phyloP scores from a whole-genome alignment of 2,113 vertebrate genomes.

The Chaetura pelagica region DNA sequence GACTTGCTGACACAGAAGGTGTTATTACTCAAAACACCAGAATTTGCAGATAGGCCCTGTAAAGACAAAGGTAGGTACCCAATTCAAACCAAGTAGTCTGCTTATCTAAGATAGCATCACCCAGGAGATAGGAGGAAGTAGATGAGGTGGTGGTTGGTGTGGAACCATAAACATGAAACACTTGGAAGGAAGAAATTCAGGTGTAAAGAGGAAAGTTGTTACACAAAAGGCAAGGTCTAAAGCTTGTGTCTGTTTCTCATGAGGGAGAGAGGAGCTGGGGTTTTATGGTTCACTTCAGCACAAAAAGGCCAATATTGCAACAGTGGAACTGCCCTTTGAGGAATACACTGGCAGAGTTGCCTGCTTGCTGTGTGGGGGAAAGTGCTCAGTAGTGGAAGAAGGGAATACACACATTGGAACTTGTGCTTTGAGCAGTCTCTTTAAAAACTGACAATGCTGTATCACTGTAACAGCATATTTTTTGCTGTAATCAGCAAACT shows the following conservation, averaged over 20 bases:
- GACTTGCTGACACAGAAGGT: background rate
- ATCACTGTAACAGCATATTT: background rate
- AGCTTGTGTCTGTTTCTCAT: background rate
- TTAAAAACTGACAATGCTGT: background rate
- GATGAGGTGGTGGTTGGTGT: background rate
- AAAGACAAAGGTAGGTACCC: background rate
- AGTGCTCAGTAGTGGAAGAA: background rate
- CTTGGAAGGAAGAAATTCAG: background rate
- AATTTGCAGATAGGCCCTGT: background rate
- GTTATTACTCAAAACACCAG: background rate
- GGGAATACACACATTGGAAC: fast-evolving
- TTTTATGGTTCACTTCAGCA: background rate
- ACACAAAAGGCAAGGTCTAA: background rate
- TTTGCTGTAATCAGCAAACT: background rate
- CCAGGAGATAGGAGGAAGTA: background rate
- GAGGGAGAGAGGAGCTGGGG: background rate
- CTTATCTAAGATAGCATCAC: background rate
- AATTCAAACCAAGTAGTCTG: background rate
- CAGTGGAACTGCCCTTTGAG: background rate
- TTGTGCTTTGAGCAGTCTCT: background rate
- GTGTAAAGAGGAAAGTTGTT: background rate
- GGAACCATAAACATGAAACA: background rate
- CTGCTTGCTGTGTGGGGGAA: background rate
- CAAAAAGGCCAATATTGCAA: background rate
- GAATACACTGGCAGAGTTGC: background rate